Base-by-base conservation (phyloP, 2,797 vertebrate genomes). In the Sardinella longiceps region DNA sequence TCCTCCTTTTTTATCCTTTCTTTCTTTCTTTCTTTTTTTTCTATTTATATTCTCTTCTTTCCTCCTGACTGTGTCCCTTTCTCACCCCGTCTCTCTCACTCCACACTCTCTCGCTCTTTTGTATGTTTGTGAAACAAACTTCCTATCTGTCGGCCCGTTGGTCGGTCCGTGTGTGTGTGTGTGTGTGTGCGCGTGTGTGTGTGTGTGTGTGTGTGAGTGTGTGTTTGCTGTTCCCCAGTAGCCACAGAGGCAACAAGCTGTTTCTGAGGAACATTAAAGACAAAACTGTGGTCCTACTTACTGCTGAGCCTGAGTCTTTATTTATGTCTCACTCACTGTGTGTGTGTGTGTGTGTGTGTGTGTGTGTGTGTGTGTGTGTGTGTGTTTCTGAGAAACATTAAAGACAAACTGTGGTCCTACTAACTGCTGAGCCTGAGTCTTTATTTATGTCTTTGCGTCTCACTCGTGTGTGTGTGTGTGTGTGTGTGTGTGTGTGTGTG, bases 231-330 rank as follows among this genome's bases (percentile, higher is more conserved):
- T 94, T 93, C 94, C 93, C 89, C 90, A 94, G 92, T 91, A 93
- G 92, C 92, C 91, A 91, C 93, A 93, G 93, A 93, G 92, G 94
- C 91, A 90, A 93, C 84, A 94, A 93, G 90, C 92, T 93, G 92
- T 95, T 95, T 95, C 92, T 94, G 94, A 95, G 95, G 91, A 94
- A 93, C 90, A 95, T 94, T 94, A 95, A 95, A 95, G 93, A 91
- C 91, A 93, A 89, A 89, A 43, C 95, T 95, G 96, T 97, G 96
- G 96, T 95, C 96, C 95, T 93, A 91, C 94, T 93, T n/a, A n/a
- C n/a, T n/a, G n/a, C n/a, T n/a, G n/a, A n/a, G n/a, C 95, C 90
- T 91, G 94, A 94, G 93, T 93, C 88, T 87, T 82, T 80, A 51
- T 93, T 90, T 90, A 88, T 90, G 90, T 86, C 39, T 12, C 15